phyloP scores from a whole-genome alignment of 1,140 invertebrate genomes.

The Mesaphorura yosii region DNA sequence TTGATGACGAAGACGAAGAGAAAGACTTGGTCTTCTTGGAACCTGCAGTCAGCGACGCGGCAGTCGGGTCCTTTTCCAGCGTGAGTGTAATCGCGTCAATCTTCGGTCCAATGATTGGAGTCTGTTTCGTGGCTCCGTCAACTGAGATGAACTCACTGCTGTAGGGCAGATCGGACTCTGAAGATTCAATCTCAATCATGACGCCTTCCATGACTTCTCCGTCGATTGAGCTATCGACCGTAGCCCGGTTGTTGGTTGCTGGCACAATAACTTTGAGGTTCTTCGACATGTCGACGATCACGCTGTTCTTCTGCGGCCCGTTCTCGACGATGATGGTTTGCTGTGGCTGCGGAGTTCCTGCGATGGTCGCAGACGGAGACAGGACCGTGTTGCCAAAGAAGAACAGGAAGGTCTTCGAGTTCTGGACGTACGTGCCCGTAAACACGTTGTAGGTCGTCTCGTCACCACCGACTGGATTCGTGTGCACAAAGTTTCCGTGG shows the following conservation, averaged over 20 bases:
- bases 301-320: slow-evolving; percentile 21
- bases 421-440: slow-evolving; percentile 34
- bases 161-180: slow-evolving; percentile 28
- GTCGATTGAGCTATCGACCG: slow-evolving; percentile 27
- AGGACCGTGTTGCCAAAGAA: slow-evolving; percentile 35
- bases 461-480: slow-evolving; percentile 20
- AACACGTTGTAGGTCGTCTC: slow-evolving; percentile 34
- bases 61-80: slow-evolving; percentile 22
- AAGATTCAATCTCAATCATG: slow-evolving; percentile 33
- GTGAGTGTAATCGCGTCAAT: slow-evolving; percentile 31
- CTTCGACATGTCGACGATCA: slow-evolving; percentile 33
- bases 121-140: slow-evolving; percentile 19
- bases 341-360: slow-evolving; percentile 4
- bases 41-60: too few relatives aligned
- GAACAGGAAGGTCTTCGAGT: slow-evolving; percentile 34
- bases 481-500: slow-evolving; percentile 33
- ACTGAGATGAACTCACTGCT: slow-evolving; percentile 26
- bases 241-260: slow-evolving; percentile 19
- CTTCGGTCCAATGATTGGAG: slow-evolving; percentile 1
- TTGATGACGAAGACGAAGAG: too few relatives aligned
- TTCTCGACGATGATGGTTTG: slow-evolving; percentile 29
- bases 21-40: too few relatives aligned
- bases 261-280: slow-evolving; percentile 33
- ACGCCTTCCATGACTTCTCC: slow-evolving; percentile 33
- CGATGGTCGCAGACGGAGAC: slow-evolving; percentile 8